Evolutionary conservation across 2,113 vertebrate genomes (phyloP), one percentile per base, ranked within the genome.

Genomic region (Piaya cayana): DNA sequence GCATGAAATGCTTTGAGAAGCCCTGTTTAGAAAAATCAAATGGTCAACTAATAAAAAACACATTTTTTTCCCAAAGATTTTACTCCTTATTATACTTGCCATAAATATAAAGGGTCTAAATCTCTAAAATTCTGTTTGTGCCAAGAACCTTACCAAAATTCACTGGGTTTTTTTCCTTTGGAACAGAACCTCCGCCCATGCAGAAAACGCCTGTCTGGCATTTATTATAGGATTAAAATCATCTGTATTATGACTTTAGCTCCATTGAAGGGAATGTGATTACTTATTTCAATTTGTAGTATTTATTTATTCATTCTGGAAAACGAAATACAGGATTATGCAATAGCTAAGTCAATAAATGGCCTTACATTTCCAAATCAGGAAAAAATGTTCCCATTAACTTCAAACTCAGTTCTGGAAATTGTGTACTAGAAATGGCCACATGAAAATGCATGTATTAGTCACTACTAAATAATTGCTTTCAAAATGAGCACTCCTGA

Each of bases 341-440:
- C 59, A 79, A 72, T 2, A 94, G 42, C 37, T 75, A 42, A 63
- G 30, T 42, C 47, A 30, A 91, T 59, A 85, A 82, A 80, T 4
- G 65, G 42, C 11, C 9, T 63, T 43, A 45, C 25, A 37, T 82
- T 92, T 91, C n/a, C 39, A 88, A 89, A 78, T 7, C 20, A 74
- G 79, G 25, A 39, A 70, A 77, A 85, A 90, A 71, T 25, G 8
- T 19, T 62, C 32, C n/a, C 49, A 79, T 85, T 82, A 32, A 67
- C 63, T 81, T 71, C 69, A 90, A 94, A 43, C 32, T 68, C 18
- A 18, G 15, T 60, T 86, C 55, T 95, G 70, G 36, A 93, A 91
- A 56, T 9, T 0, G 1, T 13, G 21, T 17, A 26, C 23, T 42
- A 62, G 74, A 79, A 91, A 58, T 0, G 2, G 43, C 8, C 62